These are phyloP conservation scores for Schrankia costaestrigalis DNA, from an alignment of 2,888 invertebrate genomes.

Conservation along the genomic window DNA sequence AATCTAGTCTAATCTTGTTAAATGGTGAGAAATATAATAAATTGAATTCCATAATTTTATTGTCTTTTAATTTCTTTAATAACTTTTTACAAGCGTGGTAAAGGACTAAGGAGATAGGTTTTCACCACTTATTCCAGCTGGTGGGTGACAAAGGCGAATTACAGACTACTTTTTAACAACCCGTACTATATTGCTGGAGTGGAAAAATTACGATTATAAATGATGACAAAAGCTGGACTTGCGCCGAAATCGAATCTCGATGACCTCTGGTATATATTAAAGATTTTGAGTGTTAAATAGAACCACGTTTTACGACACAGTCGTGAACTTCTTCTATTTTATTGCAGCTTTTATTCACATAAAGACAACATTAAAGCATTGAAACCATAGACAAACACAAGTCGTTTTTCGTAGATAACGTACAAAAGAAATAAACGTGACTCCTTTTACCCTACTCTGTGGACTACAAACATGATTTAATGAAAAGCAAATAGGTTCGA, in stretches of 20 bases:
- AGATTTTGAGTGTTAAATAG: no score
- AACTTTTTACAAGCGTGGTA: background rate
- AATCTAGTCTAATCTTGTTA: conserved; percentile 6
- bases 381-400: no score
- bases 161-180: no score
- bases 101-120: background rate
- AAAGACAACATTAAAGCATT: no score
- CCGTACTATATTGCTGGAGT: no score
- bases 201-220: no score
- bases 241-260: no score
- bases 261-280: no score
- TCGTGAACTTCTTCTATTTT: background rate
- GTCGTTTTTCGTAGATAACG: background rate
- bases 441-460: conserved; percentile 13
- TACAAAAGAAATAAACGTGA: conserved; percentile 2
- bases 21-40: conserved; percentile 8
- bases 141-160: no score
- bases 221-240: no score
- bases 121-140: no score
- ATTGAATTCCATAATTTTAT: background rate
- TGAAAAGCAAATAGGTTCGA: conserved; percentile 42
- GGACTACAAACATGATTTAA: conserved; percentile 31
- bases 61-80: background rate
- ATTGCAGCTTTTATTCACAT: background rate
- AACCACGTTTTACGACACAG: no score